These are phyloP conservation scores for Spodoptera litura DNA, from an alignment of 1,140 invertebrate species.

Conservation along the genomic window DNA sequence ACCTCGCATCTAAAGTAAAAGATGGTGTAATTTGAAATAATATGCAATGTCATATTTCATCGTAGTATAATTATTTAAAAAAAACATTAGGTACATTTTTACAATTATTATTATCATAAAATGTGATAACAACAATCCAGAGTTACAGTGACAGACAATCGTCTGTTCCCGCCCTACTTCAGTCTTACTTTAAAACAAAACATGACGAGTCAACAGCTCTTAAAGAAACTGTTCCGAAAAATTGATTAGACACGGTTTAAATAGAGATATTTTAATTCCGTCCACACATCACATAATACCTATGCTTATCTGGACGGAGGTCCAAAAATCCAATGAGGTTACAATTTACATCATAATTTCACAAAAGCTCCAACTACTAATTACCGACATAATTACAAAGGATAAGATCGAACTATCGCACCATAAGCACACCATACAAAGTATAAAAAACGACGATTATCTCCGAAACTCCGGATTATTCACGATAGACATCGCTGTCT, in stretches of 20 bases:
- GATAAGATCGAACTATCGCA: not conserved
- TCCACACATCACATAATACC: not conserved
- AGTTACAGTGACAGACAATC: conserved; percentile 66
- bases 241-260: not conserved
- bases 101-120: conserved; percentile 62
- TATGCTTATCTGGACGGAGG: not conserved
- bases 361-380: not conserved
- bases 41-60: conserved; percentile 60
- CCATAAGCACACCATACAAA: conserved; percentile 23
- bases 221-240: not conserved
- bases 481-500: conserved; percentile 49
- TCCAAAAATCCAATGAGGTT: not conserved
- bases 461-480: conserved; percentile 74
- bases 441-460: conserved; percentile 51
- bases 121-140: conserved; percentile 76
- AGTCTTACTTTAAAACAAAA: conserved; percentile 64
- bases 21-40: conserved; percentile 16
- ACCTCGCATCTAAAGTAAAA: no score
- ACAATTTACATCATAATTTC: not conserved
- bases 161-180: conserved; percentile 43
- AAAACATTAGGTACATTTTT: conserved; percentile 80
- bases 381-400: conserved; percentile 13
- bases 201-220: not conserved
- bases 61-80: conserved; percentile 72
- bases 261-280: not conserved